Evolutionary conservation across 2,888 invertebrate species (phyloP), one percentile per base, ranked within the genome.

Genomic region (Eulithis testata): DNA sequence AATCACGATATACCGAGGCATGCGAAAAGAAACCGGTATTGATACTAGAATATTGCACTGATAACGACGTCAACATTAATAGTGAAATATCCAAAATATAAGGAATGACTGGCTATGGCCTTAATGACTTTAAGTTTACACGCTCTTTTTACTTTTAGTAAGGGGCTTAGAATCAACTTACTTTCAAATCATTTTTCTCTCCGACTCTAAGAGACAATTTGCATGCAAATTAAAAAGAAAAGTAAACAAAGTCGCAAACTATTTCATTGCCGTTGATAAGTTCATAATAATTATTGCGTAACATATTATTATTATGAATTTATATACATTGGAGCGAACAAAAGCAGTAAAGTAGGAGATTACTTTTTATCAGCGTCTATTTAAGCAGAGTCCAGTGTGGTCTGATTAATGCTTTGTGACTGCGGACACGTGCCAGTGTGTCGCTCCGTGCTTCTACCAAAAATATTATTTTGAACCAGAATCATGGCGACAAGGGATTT

Each of bases 401-500:
- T 44, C 14, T 1, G 11, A 43, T 27, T 12, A 11, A 21, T 55
- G 50, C 12, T 51, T 52, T 56, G 47, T 56, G 53, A 44, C 7
- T 44, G 54, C 81, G 82, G 81, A 78, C 83, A 86, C 80, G 83
- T 76, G 49, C 77, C 75, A 84, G 85, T 86, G 86, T 71, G 86
- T 82, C 79, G 84, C 84, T 85, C 81, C 80, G 80, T 76, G 43
- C 61, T 57, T 50, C 63, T 40, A 40, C 1, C 21, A 0, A 45
- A 27, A 11, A 27, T 37, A 47, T 27, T 9, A 5, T 36, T 40
- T 12, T 37, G 43, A 63, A 65, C 49, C 45, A 61, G 21, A 50
- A 78, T 78, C 70, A 85, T 85, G 85, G 80, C 94, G 69, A 86
- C 87, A 62, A 93, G 95, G 70, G 95, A 95, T 73, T 93, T 95